Conservation (phyloP, 2,113 vertebrate genomes). For the Clupea harengus region DNA sequence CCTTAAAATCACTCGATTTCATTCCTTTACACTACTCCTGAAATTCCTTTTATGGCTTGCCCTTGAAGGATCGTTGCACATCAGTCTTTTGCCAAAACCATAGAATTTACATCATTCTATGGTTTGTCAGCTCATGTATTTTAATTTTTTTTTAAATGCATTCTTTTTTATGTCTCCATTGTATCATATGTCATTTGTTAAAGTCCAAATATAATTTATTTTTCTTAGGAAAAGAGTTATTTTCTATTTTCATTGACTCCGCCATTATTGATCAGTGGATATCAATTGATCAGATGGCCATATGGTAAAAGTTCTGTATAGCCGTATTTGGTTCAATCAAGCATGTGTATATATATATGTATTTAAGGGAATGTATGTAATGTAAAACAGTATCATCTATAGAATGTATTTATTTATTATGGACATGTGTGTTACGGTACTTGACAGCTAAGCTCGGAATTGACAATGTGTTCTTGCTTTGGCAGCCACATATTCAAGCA, state of each 20-base stretch:
- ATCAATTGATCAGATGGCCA: neutral
- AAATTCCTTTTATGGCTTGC: neutral
- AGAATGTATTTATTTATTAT: slow-evolving; percentile 74
- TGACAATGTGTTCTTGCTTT: neutral
- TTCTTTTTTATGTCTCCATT: neutral
- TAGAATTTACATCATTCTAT: slow-evolving; percentile 7
- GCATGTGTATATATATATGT: slow-evolving; percentile 75
- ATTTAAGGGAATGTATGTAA: slow-evolving; percentile 76
- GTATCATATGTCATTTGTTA: neutral
- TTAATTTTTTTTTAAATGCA: neutral
- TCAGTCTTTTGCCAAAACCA: neutral
- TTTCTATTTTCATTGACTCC: neutral
- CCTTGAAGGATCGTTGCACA: neutral
- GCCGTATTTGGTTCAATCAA: slow-evolving; percentile 46
- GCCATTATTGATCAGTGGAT: slow-evolving; percentile 9
- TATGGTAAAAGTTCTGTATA: slow-evolving; percentile 32
- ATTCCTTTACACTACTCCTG: neutral
- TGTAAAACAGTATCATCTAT: slow-evolving; percentile 68
- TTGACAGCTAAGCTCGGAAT: slow-evolving; percentile 41
- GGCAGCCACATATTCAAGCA: neutral
- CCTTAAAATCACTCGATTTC: neutral
- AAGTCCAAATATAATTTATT: slow-evolving; percentile 4
- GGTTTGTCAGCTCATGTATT: neutral
- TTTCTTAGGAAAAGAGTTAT: slow-evolving; percentile 1
- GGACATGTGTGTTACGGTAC: slow-evolving; percentile 57